Evolutionary conservation across 2,888 invertebrate genomes (phyloP).

Genomic region (Chaitophorus viminalis): DNA sequence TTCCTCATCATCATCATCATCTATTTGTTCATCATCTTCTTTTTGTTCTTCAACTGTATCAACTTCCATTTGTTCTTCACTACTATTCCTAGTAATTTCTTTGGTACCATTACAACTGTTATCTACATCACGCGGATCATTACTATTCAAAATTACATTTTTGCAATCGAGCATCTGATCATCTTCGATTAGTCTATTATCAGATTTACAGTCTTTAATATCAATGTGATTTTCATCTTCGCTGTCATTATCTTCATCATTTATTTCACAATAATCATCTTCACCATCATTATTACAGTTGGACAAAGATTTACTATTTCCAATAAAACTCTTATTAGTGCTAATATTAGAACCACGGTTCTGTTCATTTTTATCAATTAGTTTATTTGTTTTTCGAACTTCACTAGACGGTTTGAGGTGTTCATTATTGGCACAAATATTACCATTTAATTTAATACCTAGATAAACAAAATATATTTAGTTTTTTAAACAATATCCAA

Average conservation of each 20-base stretch:
- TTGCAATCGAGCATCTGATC: constrained; percentile 55
- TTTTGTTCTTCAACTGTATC: constrained; percentile 65
- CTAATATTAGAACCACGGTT: constrained; percentile 65
- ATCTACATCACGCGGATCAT: constrained; percentile 19
- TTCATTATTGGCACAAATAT: constrained; percentile 64
- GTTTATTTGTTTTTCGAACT: constrained; percentile 64
- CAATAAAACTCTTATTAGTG: constrained; percentile 64
- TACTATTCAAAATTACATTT: constrained; percentile 29
- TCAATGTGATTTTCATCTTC: constrained; percentile 65
- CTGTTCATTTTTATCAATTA: constrained; percentile 64
- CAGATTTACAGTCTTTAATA: constrained; percentile 64
- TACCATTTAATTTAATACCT: constrained; percentile 64
- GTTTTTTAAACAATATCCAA: not conserved
- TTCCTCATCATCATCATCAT: constrained; percentile 32
- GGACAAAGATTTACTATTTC: constrained; percentile 63
- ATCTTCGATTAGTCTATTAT: constrained; percentile 61
- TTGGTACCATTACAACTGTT: constrained; percentile 63
- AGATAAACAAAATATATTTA: constrained; percentile 62
- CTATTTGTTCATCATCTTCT: constrained; percentile 50
- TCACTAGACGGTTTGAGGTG: constrained; percentile 36
- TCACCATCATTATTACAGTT: constrained; percentile 65
- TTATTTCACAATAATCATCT: constrained; percentile 65
- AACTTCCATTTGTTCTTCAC: constrained; percentile 63
- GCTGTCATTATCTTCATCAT: constrained; percentile 66
- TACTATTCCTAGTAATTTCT: constrained; percentile 63